Evolutionary conservation across 2,888 invertebrate species (phyloP).

Genomic region (Digitonthophagus gazella): DNA sequence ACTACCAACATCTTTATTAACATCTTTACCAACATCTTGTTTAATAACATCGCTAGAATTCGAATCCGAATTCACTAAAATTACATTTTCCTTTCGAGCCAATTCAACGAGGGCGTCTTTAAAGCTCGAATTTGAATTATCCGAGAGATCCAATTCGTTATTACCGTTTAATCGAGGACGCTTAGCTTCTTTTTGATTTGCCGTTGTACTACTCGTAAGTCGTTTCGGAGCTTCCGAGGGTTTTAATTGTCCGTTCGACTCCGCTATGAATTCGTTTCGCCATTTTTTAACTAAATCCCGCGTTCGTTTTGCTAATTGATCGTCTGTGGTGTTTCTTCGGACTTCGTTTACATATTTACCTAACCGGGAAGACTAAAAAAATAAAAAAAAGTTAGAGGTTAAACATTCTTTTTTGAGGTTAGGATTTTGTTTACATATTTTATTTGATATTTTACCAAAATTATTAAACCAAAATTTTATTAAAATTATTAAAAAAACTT

Average conservation of each 20-base stretch:
- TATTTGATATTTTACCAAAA: background rate
- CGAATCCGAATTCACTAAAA: conserved; percentile 50
- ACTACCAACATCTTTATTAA: too few relatives aligned
- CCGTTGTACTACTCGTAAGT: conserved; percentile 28
- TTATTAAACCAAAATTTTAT: too few relatives aligned
- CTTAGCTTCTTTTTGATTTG: conserved; percentile 39
- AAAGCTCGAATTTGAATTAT: conserved; percentile 51
- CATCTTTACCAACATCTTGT: too few relatives aligned
- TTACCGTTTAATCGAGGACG: conserved; percentile 53
- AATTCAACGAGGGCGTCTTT: conserved; percentile 41
- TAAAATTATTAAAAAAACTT: too few relatives aligned
- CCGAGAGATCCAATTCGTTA: conserved; percentile 47
- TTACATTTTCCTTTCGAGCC: conserved; percentile 34
- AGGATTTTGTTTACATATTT: background rate
- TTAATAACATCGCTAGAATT: too few relatives aligned
- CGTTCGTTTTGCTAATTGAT: conserved; percentile 81
- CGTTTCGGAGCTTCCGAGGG: conserved; percentile 21
- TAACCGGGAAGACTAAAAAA: conserved; percentile 83
- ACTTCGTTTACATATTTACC: conserved; percentile 92
- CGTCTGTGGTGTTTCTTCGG: conserved; percentile 80
- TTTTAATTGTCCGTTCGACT: conserved; percentile 47
- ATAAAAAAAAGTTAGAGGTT: conserved; percentile 20
- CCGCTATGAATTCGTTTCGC: conserved; percentile 81
- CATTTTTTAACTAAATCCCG: conserved; percentile 90
- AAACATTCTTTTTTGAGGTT: background rate